These are phyloP conservation scores for Teleopsis dalmanni DNA, from an alignment of 1,140 invertebrate species.

Conservation along the genomic window DNA sequence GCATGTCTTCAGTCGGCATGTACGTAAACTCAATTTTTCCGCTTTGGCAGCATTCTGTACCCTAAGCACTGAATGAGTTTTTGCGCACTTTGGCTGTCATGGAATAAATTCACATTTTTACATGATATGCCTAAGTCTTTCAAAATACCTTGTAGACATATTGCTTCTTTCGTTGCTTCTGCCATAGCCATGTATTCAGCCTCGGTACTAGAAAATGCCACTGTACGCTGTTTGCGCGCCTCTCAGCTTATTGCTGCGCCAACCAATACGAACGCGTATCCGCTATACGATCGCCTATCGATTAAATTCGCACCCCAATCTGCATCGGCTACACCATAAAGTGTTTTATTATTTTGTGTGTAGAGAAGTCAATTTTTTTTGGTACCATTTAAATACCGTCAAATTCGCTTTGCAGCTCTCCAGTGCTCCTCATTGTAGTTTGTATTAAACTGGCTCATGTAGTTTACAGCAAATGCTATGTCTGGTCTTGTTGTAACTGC, in stretches of 20 bases:
- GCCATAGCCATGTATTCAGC: neutral
- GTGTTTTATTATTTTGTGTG: neutral
- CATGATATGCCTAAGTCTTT: neutral
- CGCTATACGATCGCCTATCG: too few relatives aligned
- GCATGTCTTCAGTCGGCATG: conserved; percentile 2
- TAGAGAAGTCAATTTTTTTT: neutral
- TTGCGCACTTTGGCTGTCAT: too few relatives aligned
- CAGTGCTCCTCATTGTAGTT: conserved; percentile 1
- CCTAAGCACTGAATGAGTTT: conserved; percentile 2
- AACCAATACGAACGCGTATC: too few relatives aligned
- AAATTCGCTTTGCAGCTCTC: neutral
- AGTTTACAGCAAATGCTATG: too few relatives aligned
- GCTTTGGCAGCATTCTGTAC: neutral
- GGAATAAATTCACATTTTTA: neutral
- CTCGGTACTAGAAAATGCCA: too few relatives aligned
- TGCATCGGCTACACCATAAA: neutral
- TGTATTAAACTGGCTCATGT: conserved; percentile 3
- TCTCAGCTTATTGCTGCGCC: neutral
- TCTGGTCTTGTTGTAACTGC: conserved; percentile 1
- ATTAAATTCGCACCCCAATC: neutral
- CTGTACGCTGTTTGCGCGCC: too few relatives aligned
- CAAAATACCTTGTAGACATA: neutral
- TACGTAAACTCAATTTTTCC: neutral
- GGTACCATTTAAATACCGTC: too few relatives aligned
- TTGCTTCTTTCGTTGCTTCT: conserved; percentile 1